Percentiles rank a stretch among this genome's conserved stretches.
These are phyloP conservation scores for Zoanthus gigantus DNA, from an alignment of 92 coral and sea anemone species.

Conservation along the genomic window DNA sequence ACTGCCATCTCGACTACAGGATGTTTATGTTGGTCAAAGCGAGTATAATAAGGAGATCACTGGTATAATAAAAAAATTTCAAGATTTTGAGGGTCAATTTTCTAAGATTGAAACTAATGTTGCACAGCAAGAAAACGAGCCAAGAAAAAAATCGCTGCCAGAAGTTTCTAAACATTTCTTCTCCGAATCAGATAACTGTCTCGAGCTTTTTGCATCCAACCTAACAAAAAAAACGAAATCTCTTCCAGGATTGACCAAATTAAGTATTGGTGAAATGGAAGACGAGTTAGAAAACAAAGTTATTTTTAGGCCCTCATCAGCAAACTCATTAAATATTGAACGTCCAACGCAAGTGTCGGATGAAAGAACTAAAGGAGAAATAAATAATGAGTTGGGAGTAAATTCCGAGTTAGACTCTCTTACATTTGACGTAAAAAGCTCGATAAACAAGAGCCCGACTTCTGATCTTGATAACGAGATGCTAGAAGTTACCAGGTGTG, in stretches of 20 bases:
- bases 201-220: background rate
- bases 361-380: background rate
- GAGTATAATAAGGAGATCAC: background rate
- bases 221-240: background rate
- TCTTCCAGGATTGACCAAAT: constrained; percentile 9
- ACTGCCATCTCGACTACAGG: constrained; percentile 35
- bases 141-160: constrained; percentile 10
- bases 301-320: background rate
- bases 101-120: background rate
- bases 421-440: constrained; percentile 4
- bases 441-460: background rate
- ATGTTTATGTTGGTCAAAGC: background rate
- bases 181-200: background rate
- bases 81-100: constrained; percentile 5
- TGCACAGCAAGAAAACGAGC: constrained; percentile 11
- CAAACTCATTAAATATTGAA: constrained; percentile 18
- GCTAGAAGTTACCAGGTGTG: constrained; percentile 37
- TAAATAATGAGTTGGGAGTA: background rate
- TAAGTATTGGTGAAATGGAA: background rate
- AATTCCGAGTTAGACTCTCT: constrained; percentile 7
- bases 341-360: background rate
- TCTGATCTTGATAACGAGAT: constrained; percentile 30
- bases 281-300: constrained; percentile 7
- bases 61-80: constrained; percentile 14
- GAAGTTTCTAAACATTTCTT: background rate